phyloP scores from a whole-genome alignment of 2,888 invertebrate species.

The Mimas tiliae region DNA sequence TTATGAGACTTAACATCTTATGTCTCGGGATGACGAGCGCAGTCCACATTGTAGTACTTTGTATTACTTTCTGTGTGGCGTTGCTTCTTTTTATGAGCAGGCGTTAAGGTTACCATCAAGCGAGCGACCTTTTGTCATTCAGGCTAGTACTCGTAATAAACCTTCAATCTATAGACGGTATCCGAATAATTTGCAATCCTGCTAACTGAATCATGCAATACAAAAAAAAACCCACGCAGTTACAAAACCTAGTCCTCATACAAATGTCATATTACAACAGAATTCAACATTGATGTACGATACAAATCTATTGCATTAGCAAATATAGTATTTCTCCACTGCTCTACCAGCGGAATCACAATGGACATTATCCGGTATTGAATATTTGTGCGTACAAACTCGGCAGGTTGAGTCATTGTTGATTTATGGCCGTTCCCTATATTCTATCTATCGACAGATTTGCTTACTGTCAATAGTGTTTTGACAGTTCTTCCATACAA shows the following conservation, averaged over 20 bases:
- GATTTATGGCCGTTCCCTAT: neutral
- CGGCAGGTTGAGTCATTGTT: neutral
- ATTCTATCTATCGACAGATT: too few species aligned
- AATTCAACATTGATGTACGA: conserved; percentile 1
- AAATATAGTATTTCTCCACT: conserved; percentile 6
- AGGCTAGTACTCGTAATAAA: too few species aligned
- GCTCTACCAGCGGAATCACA: neutral
- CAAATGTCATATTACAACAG: conserved; percentile 19
- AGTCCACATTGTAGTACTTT: too few species aligned
- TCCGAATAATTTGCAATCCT: neutral
- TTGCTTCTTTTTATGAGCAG: too few species aligned
- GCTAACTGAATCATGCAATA: neutral
- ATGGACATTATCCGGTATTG: conserved; percentile 9
- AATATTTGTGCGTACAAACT: neutral
- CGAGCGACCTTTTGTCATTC: too few species aligned
- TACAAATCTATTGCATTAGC: conserved; percentile 14
- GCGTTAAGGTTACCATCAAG: too few species aligned
- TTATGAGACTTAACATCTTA: too few species aligned
- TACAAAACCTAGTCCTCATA: conserved; percentile 12
- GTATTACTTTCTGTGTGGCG: too few species aligned
- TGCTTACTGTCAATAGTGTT: too few species aligned
- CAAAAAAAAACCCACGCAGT: neutral
- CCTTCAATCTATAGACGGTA: too few species aligned
- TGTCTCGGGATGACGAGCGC: too few species aligned
- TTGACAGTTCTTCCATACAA: too few species aligned